These are phyloP conservation scores for Drosophila equinoxialis DNA, from an alignment of 1,140 invertebrate species.

Conservation along the genomic window DNA sequence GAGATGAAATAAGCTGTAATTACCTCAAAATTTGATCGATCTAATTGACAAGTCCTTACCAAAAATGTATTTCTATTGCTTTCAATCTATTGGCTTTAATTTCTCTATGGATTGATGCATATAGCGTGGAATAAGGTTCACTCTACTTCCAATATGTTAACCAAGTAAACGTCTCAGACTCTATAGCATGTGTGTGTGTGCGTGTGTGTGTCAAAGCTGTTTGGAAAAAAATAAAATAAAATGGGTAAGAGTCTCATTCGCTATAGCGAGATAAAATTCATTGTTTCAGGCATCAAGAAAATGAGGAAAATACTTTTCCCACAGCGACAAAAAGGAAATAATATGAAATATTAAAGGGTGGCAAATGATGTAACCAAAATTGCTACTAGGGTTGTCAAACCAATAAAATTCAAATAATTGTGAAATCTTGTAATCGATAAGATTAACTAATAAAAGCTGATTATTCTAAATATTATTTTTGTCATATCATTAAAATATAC, in stretches of 20 bases:
- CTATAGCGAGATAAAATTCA: constrained; percentile 70
- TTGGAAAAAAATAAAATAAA: constrained; percentile 63
- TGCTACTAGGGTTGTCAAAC: constrained; percentile 50
- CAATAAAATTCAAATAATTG: neutral
- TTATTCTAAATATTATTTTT: no score
- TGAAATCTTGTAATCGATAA: no score
- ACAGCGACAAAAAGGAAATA: constrained; percentile 39
- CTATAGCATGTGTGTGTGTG: constrained; percentile 32
- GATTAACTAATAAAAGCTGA: no score
- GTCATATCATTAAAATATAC: no score
- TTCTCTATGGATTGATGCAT: no score
- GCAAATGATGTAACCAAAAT: constrained; percentile 58
- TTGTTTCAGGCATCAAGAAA: constrained; percentile 51
- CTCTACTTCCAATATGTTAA: constrained; percentile 36
- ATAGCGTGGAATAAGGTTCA: constrained; percentile 16
- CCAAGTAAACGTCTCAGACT: constrained; percentile 48
- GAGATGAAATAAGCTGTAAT: no score
- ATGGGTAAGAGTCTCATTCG: constrained; percentile 66
- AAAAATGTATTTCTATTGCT: no score
- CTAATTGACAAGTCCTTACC: no score
- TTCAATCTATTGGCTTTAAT: no score
- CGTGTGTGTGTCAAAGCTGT: constrained; percentile 66
- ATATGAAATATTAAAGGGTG: constrained; percentile 48
- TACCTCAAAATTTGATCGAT: no score
- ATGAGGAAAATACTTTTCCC: constrained; percentile 49